A percentile compares a stretch with the other conserved stretches of the same genome.
Conservation (phyloP, 2,113 vertebrate genomes). For the Natator depressus region DNA sequence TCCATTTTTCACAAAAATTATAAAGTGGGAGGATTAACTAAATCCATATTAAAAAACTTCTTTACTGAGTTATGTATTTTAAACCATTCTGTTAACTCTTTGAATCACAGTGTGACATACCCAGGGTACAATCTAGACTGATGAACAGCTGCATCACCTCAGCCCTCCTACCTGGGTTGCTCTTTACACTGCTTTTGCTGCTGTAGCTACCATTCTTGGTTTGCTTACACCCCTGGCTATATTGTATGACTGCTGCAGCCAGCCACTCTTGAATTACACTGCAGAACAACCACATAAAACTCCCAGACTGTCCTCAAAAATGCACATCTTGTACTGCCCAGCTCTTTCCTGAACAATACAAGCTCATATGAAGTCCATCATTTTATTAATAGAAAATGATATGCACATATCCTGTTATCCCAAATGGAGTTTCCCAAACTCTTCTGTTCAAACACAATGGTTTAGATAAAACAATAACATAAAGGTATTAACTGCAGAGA, state of each 20-base stretch:
- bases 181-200: neutral
- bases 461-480: neutral
- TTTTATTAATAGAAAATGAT: neutral
- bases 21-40: conserved; percentile 36
- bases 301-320: neutral
- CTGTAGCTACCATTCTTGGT: neutral
- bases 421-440: neutral
- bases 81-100: neutral
- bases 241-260: neutral
- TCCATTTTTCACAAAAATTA: conserved; percentile 46
- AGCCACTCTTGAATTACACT: neutral
- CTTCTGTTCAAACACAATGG: neutral
- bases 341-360: neutral
- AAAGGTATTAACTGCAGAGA: neutral
- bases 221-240: neutral
- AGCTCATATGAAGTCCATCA: too few relatives aligned
- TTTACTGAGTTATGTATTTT: neutral
- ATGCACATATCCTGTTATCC: neutral
- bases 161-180: neutral
- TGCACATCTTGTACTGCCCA: neutral
- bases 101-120: neutral
- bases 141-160: neutral
- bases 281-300: neutral
- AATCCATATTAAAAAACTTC: conserved; percentile 8
- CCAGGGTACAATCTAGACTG: neutral